Base-by-base conservation (phyloP, 2,888 invertebrate species). In the Dexiosoma caninum region DNA sequence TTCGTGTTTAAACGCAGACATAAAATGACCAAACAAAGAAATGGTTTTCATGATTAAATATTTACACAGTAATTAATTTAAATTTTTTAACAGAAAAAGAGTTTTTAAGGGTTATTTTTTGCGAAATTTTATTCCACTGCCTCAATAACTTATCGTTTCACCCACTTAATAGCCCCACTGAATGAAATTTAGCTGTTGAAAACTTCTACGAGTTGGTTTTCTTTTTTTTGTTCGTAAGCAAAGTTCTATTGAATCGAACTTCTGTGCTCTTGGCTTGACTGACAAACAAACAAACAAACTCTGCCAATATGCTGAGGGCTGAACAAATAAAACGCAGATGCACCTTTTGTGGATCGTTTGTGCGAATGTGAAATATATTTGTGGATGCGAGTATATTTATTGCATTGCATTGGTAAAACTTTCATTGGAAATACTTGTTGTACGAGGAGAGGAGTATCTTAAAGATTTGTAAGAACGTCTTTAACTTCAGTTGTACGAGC, bases 151-250 rank as follows among this genome's bases (percentile, higher is more conserved):
- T 64, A 23, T 35, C 30, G 9, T 10, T 30, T 9, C 55, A 40
- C 37, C 62, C 69, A 49, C 77, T 2, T 40, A 16, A 19, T 35
- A 53, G 2, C 21, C 30, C 12, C 35, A 62, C 35, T 77, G 72
- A 81, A 81, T 81, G 72, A 74, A 75, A 64, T 44, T 77, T 10
- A 67, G 42, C 72, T 55, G 66, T 44, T 57, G 55, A 81, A 71
- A 67, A 72, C 46, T 30, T 46, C 12, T 46, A 49, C 27, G 27
- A 27, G 27, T 5, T 5, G 27, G 3, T 5, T 27, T 27, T 27
- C 4, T 27, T 6, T 6, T 27, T 5, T 27, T 27, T 27, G 27
- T 27, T 6, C 27, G 57, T 40, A 37, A 42, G 60, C 27, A 35
- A 27, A 51, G 66, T 37, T 59, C 57, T 57, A 66, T 75, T 59